Conservation (phyloP, 2,888 invertebrate species). For the Polydrusus tereticollis region DNA sequence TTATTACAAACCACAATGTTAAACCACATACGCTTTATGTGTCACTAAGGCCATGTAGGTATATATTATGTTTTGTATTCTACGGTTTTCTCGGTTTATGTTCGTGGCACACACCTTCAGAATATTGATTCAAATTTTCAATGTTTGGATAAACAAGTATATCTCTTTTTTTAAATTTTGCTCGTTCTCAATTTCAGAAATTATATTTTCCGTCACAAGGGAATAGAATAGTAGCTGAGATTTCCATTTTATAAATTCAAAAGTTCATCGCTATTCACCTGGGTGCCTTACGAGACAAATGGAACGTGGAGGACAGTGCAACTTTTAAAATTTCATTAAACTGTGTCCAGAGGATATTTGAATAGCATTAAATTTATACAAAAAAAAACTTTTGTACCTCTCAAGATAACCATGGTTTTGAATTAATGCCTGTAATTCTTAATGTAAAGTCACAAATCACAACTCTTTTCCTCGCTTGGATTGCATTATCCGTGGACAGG, state of each 20-base stretch:
- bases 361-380: no score
- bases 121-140: constrained; percentile 9
- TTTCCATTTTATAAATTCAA: background rate
- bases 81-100: background rate
- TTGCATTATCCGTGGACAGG: no score
- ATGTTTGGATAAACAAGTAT: background rate
- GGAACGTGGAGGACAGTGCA: no score
- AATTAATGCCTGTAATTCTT: no score
- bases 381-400: no score
- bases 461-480: no score
- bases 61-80: constrained; percentile 14
- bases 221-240: background rate
- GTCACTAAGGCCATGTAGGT: constrained; percentile 3
- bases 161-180: background rate
- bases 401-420: no score
- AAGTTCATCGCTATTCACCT: background rate
- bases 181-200: background rate
- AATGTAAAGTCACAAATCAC: no score
- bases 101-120: background rate
- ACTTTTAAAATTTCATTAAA: no score
- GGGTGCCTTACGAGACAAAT: background rate
- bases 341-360: no score
- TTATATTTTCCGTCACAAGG: background rate
- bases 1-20: background rate
- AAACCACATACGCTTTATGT: background rate